Evolutionary conservation across 2,113 vertebrate species (phyloP).

Genomic region (Notothenia rossii): DNA sequence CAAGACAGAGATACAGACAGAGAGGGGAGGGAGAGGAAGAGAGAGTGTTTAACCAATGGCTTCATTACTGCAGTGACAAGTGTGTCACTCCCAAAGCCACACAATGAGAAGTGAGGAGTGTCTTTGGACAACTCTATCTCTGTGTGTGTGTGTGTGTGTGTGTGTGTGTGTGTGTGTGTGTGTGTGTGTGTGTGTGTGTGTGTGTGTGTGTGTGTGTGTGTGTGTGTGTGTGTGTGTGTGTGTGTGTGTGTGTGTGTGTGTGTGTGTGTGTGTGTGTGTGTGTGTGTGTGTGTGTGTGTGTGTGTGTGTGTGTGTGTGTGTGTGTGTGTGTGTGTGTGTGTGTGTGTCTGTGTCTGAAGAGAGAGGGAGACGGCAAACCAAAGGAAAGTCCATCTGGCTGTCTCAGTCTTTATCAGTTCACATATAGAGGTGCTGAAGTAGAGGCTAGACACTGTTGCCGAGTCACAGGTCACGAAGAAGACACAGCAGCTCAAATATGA

Average conservation of each 20-base stretch:
- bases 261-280: slow-evolving; percentile 36
- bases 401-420: slow-evolving; percentile 89
- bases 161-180: slow-evolving; percentile 30
- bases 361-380: slow-evolving; percentile 56
- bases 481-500: slow-evolving; percentile 38
- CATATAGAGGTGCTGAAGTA: slow-evolving; percentile 85
- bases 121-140: slow-evolving; percentile 37
- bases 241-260: slow-evolving; percentile 27
- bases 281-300: slow-evolving; percentile 21
- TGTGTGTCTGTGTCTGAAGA: slow-evolving; percentile 29
- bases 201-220: slow-evolving; percentile 31
- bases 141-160: slow-evolving; percentile 29
- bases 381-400: slow-evolving; percentile 80
- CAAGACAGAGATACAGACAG: slow-evolving; percentile 33
- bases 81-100: slow-evolving; percentile 77
- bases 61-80: slow-evolving; percentile 75
- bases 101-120: slow-evolving; percentile 55
- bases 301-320: slow-evolving; percentile 42
- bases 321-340: slow-evolving; percentile 34
- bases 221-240: slow-evolving; percentile 33
- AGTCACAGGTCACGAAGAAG: slow-evolving; percentile 85
- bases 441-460: slow-evolving; percentile 77
- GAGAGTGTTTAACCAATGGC: slow-evolving; percentile 57
- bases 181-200: slow-evolving; percentile 45
- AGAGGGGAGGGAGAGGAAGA: slow-evolving; percentile 52